phyloP scores from a whole-genome alignment of 2,888 invertebrate species.

The Nephrotoma flavescens region DNA sequence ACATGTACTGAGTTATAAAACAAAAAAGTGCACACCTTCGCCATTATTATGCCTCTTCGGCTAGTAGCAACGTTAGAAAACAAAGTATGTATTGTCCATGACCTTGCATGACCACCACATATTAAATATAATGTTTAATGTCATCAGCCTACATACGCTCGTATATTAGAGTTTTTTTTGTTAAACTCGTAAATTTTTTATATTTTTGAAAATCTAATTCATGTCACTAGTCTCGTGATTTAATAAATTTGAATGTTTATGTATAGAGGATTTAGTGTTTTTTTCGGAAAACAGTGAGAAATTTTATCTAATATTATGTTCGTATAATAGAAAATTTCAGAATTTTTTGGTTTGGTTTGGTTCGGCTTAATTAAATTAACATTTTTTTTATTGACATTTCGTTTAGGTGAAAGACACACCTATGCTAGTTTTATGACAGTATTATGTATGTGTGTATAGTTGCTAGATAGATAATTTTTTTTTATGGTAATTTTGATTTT shows the following conservation, averaged over 20 bases:
- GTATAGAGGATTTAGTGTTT: not conserved
- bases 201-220: not conserved
- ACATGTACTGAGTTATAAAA: not conserved
- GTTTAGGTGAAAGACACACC: slow-evolving; percentile 1
- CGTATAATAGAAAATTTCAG: not conserved
- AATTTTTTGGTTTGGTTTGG: not conserved
- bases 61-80: not conserved
- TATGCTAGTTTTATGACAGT: not conserved
- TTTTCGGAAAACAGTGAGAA: not conserved
- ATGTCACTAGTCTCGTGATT: slow-evolving; percentile 1
- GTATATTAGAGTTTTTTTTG: not conserved
- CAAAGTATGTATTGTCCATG: not conserved
- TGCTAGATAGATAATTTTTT: not conserved
- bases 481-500: not conserved
- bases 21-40: not conserved
- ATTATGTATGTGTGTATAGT: not conserved
- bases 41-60: not conserved
- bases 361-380: slow-evolving; percentile 2
- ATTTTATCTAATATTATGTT: not conserved
- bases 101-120: not conserved
- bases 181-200: not conserved
- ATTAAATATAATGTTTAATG: not conserved
- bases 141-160: not conserved
- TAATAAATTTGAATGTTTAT: slow-evolving; percentile 1
- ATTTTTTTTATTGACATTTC: not conserved